Conservation (phyloP, 2,888 invertebrate genomes). For the Standfussiana lucernea region DNA sequence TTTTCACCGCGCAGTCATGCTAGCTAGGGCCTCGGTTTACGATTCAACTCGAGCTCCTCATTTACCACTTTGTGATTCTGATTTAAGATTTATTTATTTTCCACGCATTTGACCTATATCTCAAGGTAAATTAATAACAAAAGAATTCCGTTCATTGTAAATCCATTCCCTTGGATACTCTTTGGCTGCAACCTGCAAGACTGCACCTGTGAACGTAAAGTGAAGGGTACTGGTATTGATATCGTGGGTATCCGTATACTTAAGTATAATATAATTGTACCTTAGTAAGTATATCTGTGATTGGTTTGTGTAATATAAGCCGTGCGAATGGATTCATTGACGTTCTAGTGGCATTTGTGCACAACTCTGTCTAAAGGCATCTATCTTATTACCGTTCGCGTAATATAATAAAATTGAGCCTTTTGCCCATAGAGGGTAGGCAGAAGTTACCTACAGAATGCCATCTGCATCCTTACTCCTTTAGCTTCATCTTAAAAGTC, state of each 20-base stretch:
- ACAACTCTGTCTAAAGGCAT: background rate
- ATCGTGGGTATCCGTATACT: background rate
- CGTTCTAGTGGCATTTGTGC: background rate
- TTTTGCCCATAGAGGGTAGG: background rate
- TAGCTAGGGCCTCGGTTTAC: too few relatives aligned
- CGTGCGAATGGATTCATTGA: constrained; percentile 1
- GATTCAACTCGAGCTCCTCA: background rate
- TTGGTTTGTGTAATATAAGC: constrained; percentile 28
- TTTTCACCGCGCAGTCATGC: too few relatives aligned
- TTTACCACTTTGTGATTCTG: background rate
- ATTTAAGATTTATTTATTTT: background rate
- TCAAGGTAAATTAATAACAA: constrained; percentile 46
- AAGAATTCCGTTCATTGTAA: constrained; percentile 17
- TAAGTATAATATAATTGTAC: constrained; percentile 8
- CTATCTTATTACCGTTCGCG: background rate
- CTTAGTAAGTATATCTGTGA: constrained; percentile 1
- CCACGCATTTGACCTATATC: constrained; percentile 38
- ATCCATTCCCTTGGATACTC: constrained; percentile 2
- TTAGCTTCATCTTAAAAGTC: background rate
- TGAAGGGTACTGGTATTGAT: constrained; percentile 46
- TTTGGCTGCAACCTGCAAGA: constrained; percentile 12
- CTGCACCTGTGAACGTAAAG: constrained; percentile 38
- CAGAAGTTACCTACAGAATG: background rate
- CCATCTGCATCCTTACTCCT: background rate
- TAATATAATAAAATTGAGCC: background rate